Evolutionary conservation across 2,797 vertebrate species (phyloP).

Genomic region (Cryptoblepharus egeriae): DNA sequence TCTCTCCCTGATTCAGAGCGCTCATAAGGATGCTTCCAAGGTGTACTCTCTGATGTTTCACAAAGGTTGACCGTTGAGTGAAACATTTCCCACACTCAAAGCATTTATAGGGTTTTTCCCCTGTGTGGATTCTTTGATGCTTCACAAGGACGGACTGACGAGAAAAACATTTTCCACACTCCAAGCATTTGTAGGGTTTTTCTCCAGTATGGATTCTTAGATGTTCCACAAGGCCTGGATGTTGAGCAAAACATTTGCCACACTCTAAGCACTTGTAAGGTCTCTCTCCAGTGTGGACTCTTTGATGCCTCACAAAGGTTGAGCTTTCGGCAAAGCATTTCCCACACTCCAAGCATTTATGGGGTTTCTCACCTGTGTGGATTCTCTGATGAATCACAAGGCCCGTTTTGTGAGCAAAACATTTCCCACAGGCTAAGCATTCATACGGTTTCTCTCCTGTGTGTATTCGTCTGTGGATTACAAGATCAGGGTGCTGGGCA

Average conservation of each 20-base stretch:
- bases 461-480: not conserved
- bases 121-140: slow-evolving; percentile 46
- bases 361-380: not conserved
- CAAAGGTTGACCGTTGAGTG: slow-evolving; percentile 35
- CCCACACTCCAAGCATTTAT: not conserved
- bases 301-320: slow-evolving; percentile 18
- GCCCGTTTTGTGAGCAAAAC: not conserved
- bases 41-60: slow-evolving; percentile 50
- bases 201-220: slow-evolving; percentile 18
- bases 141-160: not conserved
- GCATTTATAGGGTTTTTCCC: slow-evolving; percentile 37
- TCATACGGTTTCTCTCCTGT: not conserved
- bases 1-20: slow-evolving; percentile 41
- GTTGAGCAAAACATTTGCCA: not conserved
- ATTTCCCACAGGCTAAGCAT: not conserved
- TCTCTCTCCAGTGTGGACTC: slow-evolving; percentile 7
- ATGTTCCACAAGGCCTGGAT: not conserved
- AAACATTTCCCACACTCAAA: slow-evolving; percentile 36
- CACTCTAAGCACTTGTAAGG: not conserved
- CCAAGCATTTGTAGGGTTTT: slow-evolving; percentile 10
- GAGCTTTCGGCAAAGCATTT: not conserved
- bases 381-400: not conserved
- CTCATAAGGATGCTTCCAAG: slow-evolving; percentile 57
- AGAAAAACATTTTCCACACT: slow-evolving; percentile 13
- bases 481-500: not conserved